A percentile compares a stretch with the other conserved stretches of the same genome.
These are phyloP conservation scores for Marronus borbonicus DNA, from an alignment of 2,888 invertebrate species.

Conservation along the genomic window DNA sequence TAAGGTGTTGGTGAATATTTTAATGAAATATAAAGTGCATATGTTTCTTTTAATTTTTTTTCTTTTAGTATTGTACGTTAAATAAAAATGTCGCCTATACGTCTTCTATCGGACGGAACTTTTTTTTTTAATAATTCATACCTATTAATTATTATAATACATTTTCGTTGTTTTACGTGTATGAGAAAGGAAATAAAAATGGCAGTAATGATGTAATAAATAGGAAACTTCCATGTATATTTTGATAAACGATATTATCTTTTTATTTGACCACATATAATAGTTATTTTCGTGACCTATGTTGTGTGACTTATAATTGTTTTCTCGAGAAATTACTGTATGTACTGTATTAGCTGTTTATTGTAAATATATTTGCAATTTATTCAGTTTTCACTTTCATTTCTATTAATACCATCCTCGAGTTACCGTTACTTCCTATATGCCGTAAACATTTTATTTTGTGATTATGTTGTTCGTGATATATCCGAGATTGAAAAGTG, in stretches of 20 bases:
- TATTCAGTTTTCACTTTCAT: conserved; percentile 2
- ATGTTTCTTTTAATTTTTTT: conserved; percentile 17
- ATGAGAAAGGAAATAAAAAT: conserved; percentile 1
- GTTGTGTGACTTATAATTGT: conserved; percentile 47
- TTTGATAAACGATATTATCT: conserved; percentile 48
- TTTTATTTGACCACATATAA: conserved; percentile 41
- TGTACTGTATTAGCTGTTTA: conserved; percentile 59
- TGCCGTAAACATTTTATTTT: too few relatives aligned
- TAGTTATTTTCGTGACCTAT: conserved; percentile 40
- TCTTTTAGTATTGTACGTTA: conserved; percentile 22
- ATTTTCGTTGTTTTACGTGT: conserved; percentile 29
- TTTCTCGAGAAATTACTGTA: conserved; percentile 51
- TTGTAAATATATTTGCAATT: conserved; percentile 61
- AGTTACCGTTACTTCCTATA: too few relatives aligned
- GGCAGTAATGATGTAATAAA: conserved; percentile 26
- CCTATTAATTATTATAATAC: not conserved
- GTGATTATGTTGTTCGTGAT: too few relatives aligned
- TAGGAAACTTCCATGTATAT: conserved; percentile 49
- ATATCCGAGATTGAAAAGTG: too few relatives aligned
- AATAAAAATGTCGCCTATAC: conserved; percentile 38
- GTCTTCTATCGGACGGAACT: conserved; percentile 11
- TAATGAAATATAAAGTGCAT: conserved; percentile 51
- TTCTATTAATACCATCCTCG: too few relatives aligned
- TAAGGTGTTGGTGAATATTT: conserved; percentile 55
- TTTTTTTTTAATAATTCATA: conserved; percentile 19